Evolutionary conservation across 2,888 invertebrate genomes (phyloP), one percentile per base, ranked within the genome.

Genomic region (Quadroppia sp.): DNA sequence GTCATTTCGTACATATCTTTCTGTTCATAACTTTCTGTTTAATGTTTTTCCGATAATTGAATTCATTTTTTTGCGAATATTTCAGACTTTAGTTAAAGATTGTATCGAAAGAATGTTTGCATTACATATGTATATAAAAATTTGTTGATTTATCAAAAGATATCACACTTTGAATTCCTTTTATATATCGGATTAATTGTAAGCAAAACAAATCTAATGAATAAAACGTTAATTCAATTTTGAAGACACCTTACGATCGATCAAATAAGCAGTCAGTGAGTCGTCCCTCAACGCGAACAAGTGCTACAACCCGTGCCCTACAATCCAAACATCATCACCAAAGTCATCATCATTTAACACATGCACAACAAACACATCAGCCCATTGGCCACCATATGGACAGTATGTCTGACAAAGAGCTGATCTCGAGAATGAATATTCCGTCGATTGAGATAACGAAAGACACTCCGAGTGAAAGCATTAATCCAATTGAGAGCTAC

Each of bases 361-460:
- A 17, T 11, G 4, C n/a, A 13, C 32, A 48, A 9, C 50, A 61
- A 69, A 69, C 69, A 69, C 69, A 71, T 56, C 71, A 71, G 17
- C 13, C 45, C 23, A 61, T 56, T 28, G 61, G 74, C 36, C 30
- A 71, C 36, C 56, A 59, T 23, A 64, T 48, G 36, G 30, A 64
- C n/a, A 50, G 67, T 23, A 72, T 72, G 73, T 79, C 92, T 79
- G 92, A 92, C 81, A 92, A 92, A 80, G 92, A 94, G 81, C 86
- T 86, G 17, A 72, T 76, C 42, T 81, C 81, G 75, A 81, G 81
- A 77, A 82, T 81, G 79, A 81, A 80, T 76, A 83, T 84, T 76
- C 84, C 84, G 64, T 81, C 86, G 84, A 86, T 88, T 86, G 86
- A 91, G 87, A 90, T 91, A 83, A 90, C 90, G 82, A 90, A 90